Conservation (phyloP, 2,113 vertebrate genomes). For the Boulengeromyrus knoepffleri region DNA sequence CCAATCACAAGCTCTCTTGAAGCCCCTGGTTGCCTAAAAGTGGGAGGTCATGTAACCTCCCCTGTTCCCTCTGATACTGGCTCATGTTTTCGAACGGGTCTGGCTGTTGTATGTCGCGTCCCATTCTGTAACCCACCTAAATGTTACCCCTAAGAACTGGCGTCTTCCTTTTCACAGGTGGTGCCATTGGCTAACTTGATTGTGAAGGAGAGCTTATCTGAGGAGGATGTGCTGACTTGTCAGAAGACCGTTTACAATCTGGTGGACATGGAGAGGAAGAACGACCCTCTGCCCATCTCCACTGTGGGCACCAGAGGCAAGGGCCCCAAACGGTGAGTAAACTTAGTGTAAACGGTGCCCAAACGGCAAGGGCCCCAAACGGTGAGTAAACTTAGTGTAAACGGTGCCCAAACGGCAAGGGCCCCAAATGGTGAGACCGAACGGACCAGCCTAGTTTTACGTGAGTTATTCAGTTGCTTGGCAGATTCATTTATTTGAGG, state of each 20-base stretch:
- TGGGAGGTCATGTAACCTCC: not conserved
- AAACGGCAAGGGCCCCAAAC: slow-evolving; percentile 89
- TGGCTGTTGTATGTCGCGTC: not conserved
- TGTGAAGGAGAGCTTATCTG: slow-evolving; percentile 86
- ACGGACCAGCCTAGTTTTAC: not conserved
- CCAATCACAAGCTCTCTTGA: not conserved
- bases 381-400: slow-evolving; percentile 50
- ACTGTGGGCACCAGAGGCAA: slow-evolving; percentile 96
- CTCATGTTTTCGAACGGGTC: not conserved
- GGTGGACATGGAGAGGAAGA: slow-evolving; percentile 98
- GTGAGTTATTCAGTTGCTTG: not conserved
- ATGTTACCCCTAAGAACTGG: not conserved
- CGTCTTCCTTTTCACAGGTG: slow-evolving; percentile 62
- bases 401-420: slow-evolving; percentile 65
- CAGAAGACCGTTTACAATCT: slow-evolving; percentile 96
- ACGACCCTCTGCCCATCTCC: slow-evolving; percentile 94
- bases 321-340: slow-evolving; percentile 57
- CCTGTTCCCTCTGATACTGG: not conserved
- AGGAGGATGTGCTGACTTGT: slow-evolving; percentile 93
- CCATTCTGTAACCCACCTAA: not conserved
- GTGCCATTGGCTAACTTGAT: slow-evolving; percentile 93
- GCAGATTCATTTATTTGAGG: not conserved
- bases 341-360: too few relatives aligned
- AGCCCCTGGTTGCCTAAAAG: not conserved
- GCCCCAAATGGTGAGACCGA: slow-evolving; percentile 79